Evolutionary conservation across 1,140 invertebrate genomes (phyloP).

Genomic region (Drosophila rufa): DNA sequence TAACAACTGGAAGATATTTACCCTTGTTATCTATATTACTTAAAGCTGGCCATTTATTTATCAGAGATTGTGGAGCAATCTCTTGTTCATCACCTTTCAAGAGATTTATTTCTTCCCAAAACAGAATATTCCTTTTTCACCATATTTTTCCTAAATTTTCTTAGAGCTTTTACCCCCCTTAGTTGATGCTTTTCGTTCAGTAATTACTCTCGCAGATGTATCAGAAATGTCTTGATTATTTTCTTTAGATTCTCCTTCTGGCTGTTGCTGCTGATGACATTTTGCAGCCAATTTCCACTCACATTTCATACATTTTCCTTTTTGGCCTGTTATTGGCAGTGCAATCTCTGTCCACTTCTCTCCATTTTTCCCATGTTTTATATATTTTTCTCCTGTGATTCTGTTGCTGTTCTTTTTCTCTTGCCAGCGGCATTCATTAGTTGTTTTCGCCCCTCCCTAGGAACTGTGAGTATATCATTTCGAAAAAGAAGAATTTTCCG

Average conservation of each 20-base stretch:
- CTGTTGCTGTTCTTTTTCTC: conserved; percentile 34
- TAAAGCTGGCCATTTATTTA: too few species aligned
- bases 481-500: conserved; percentile 22
- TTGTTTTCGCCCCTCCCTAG: conserved; percentile 10
- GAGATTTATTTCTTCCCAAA: neutral
- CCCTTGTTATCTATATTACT: neutral
- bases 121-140: neutral
- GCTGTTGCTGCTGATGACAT: conserved; percentile 51
- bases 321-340: conserved; percentile 57
- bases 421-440: conserved; percentile 47
- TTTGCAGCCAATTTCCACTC: conserved; percentile 54
- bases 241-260: conserved; percentile 13
- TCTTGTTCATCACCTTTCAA: neutral
- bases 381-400: conserved; percentile 12
- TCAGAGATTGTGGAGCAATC: neutral
- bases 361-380: conserved; percentile 14
- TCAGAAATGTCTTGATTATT: conserved; percentile 21
- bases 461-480: conserved; percentile 42
- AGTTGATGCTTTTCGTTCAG: conserved; percentile 1
- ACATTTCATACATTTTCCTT: conserved; percentile 43
- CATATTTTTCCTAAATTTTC: neutral
- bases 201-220: conserved; percentile 24
- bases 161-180: neutral
- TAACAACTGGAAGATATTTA: conserved; percentile 5
- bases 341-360: conserved; percentile 37